Conservation (phyloP, 1,140 invertebrate genomes). For the Danaus plexippus region DNA sequence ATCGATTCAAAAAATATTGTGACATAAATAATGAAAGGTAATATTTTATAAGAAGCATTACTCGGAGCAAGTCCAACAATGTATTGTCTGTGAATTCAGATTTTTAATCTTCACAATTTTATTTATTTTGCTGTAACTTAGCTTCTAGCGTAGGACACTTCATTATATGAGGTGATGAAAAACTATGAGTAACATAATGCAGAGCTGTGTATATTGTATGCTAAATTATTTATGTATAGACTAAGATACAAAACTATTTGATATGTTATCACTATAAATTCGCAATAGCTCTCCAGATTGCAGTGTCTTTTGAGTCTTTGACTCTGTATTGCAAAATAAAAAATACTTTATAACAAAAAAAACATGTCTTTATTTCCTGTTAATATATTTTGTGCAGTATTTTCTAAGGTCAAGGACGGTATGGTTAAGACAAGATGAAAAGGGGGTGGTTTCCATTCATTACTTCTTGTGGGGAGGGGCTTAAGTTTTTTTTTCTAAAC, state of each 20-base stretch:
- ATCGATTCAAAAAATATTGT: neutral
- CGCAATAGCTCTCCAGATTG: constrained; percentile 38
- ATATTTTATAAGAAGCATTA: too few species aligned
- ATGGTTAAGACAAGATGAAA: too few species aligned
- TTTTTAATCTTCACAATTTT: constrained; percentile 17
- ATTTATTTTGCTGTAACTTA: constrained; percentile 21
- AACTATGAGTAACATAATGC: constrained; percentile 15
- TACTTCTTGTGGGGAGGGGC: too few species aligned
- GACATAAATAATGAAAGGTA: too few species aligned
- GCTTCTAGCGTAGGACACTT: neutral
- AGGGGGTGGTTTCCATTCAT: too few species aligned
- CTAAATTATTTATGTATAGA: constrained; percentile 63
- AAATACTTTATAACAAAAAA: constrained; percentile 37
- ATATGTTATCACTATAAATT: constrained; percentile 38
- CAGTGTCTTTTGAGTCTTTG: constrained; percentile 35
- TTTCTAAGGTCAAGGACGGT: too few species aligned
- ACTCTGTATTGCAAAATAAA: constrained; percentile 56
- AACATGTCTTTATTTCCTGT: too few species aligned
- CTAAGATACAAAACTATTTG: constrained; percentile 43
- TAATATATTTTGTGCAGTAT: too few species aligned
- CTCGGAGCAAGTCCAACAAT: too few species aligned
- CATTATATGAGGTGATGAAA: constrained; percentile 1
- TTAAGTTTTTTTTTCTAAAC: too few species aligned
- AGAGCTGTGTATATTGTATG: constrained; percentile 56
- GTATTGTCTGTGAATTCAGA: too few species aligned